Evolutionary conservation across 2,888 invertebrate species (phyloP).

Genomic region (Tenthredo distinguenda): DNA sequence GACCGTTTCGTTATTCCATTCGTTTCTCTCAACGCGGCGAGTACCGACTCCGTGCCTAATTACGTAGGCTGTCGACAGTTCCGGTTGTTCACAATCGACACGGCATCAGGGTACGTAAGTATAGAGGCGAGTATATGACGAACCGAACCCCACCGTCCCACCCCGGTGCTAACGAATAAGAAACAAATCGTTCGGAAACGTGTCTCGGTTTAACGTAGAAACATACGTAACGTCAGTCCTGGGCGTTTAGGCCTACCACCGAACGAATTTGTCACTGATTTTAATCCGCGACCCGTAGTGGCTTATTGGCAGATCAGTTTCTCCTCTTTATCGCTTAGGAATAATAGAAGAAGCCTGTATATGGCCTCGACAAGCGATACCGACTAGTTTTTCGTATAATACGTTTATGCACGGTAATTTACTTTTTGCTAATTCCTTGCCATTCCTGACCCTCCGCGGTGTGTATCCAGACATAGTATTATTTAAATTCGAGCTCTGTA

Average conservation of each 20-base stretch:
- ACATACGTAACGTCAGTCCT: neutral
- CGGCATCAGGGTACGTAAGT: neutral
- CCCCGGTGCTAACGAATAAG: neutral
- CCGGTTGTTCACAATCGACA: constrained; percentile 20
- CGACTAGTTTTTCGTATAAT: neutral
- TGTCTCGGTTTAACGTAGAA: too few relatives aligned
- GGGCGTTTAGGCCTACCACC: constrained; percentile 9
- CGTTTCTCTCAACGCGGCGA: neutral
- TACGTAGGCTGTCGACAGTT: constrained; percentile 19
- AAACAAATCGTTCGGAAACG: neutral
- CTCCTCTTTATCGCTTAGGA: neutral
- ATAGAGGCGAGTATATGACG: neutral
- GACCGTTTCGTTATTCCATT: constrained; percentile 18
- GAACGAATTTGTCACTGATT: neutral
- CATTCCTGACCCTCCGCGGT: neutral
- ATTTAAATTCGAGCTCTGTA: neutral
- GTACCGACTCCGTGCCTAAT: neutral
- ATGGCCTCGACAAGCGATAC: neutral
- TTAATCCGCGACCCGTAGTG: neutral
- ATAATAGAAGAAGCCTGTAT: constrained; percentile 1
- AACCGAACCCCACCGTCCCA: neutral
- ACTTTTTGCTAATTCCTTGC: neutral
- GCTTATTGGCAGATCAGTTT: neutral
- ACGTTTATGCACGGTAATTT: neutral
- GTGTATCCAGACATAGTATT: neutral